A percentile compares a stretch with the other conserved stretches of the same genome.
These are phyloP conservation scores for Lottia gigantea DNA, from an alignment of 2,888 invertebrate species.

Conservation along the genomic window DNA sequence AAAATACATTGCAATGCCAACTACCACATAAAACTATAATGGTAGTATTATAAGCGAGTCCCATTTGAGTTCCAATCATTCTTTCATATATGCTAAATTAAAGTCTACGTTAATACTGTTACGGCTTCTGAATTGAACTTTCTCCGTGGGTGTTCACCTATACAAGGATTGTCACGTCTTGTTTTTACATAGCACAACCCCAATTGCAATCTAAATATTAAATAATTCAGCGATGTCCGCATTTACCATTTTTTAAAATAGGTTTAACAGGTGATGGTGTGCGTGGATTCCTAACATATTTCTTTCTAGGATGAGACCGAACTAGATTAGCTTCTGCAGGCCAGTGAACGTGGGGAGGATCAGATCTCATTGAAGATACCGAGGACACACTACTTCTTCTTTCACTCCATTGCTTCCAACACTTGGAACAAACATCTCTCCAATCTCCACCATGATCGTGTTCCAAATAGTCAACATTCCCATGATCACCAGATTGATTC, in stretches of 20 bases:
- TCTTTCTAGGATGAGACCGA: neutral
- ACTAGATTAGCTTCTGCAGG: neutral
- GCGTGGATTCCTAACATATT: neutral
- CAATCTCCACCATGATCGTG: neutral
- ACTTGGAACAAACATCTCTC: neutral
- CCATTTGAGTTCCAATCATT: no score
- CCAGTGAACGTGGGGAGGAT: neutral
- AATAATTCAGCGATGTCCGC: neutral
- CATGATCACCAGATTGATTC: neutral
- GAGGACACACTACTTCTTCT: neutral
- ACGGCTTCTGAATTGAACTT: no score
- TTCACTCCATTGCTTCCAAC: neutral
- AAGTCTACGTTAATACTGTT: no score
- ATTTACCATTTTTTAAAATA: neutral
- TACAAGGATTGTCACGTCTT: no score
- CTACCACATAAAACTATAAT: no score
- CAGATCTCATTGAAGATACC: neutral
- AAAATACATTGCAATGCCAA: no score
- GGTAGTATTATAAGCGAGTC: no score
- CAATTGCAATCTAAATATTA: no score
- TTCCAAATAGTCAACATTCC: neutral
- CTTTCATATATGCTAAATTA: no score
- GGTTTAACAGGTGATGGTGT: neutral
- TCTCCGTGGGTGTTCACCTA: no score
- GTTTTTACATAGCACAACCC: no score